Evolutionary conservation across 2,113 vertebrate species (phyloP), one percentile per base, ranked within the genome.

Genomic region (Coregonus clupeaformis): DNA sequence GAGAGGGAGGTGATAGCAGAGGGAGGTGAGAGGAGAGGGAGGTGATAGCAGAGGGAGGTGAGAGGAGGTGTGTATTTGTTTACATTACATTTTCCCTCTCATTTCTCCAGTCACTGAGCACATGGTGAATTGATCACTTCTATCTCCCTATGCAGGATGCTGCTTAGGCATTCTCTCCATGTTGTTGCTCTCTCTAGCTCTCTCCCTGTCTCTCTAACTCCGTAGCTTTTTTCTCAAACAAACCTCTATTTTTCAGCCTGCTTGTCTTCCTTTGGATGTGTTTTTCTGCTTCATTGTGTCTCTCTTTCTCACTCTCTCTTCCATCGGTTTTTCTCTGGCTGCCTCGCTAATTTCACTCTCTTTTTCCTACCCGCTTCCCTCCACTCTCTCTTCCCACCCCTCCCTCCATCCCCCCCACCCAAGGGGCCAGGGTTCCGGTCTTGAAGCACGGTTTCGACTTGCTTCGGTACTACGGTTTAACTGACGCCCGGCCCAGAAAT

Each of bases 1-100:
- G 27, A 27, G 27, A 27, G 27, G 27, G 27, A 27, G 27, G 27
- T 27, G 27, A 27, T 27, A 27, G 27, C 1, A 27, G 27, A 75
- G 70, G 78, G 80, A 72, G 71, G 59, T 80, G 72, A 62, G 11
- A 62, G 25, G 63, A 11, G 63, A 27, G 27, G 27, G 27, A 27
- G 27, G 27, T 27, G 27, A 27, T 27, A 27, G 27, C 1, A 27
- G 27, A 75, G 70, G 78, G 80, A 72, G 71, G 59, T 80, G 72
- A 62, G 11, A 62, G 25, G 63, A 11, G 63, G 63, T 24, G n/a
- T 83, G 80, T 73, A 47, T 82, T 84, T 87, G 81, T 90, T 87
- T 84, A 80, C 78, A 77, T 77, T 75, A 80, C 22, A 32, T 42
- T 42, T 11, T 42, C 36, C 36, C 36, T 42, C 36, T 42, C 36